A percentile compares a stretch with the other conserved stretches of the same genome.
These are phyloP conservation scores for Scartelaos histophorus DNA, from an alignment of 2,113 vertebrate genomes.

Conservation along the genomic window DNA sequence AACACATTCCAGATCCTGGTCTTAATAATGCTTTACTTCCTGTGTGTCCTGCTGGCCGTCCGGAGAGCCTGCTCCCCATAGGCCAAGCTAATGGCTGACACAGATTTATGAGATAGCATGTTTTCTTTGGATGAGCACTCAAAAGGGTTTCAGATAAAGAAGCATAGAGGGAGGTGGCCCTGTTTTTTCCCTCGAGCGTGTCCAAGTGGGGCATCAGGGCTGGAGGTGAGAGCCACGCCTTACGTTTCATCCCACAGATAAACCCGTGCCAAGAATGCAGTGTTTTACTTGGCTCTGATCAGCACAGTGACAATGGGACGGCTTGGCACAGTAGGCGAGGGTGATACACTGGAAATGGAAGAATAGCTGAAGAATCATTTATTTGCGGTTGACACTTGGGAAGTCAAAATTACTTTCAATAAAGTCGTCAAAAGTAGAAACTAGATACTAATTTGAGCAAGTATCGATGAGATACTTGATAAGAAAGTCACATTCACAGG, in stretches of 20 bases:
- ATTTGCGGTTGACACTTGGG: neutral
- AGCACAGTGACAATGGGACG: slow-evolving; percentile 37
- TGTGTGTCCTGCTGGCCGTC: slow-evolving; percentile 57
- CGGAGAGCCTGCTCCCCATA: slow-evolving; percentile 35
- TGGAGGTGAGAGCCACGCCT: slow-evolving; percentile 57
- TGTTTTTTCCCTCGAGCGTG: slow-evolving; percentile 62
- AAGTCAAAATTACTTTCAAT: neutral
- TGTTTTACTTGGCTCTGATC: slow-evolving; percentile 66
- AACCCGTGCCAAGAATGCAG: slow-evolving; percentile 66
- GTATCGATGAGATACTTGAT: no score
- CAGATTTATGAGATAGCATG: slow-evolving; percentile 66
- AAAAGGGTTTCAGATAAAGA: slow-evolving; percentile 38
- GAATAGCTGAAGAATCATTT: neutral
- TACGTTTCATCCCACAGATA: slow-evolving; percentile 65
- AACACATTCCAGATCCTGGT: slow-evolving; percentile 47
- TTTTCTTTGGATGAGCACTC: slow-evolving; percentile 74
- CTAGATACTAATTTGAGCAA: no score
- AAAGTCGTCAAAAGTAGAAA: no score
- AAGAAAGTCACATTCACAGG: no score
- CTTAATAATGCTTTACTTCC: slow-evolving; percentile 54
- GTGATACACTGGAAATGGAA: neutral
- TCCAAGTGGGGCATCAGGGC: slow-evolving; percentile 43
- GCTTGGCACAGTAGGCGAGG: slow-evolving; percentile 40
- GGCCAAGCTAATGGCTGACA: slow-evolving; percentile 64
- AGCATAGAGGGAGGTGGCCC: slow-evolving; percentile 53